Percentiles rank a stretch among this genome's conserved stretches.
These are phyloP conservation scores for Drosophila parthenogenetica DNA, from an alignment of 2,888 invertebrate genomes.

Conservation along the genomic window DNA sequence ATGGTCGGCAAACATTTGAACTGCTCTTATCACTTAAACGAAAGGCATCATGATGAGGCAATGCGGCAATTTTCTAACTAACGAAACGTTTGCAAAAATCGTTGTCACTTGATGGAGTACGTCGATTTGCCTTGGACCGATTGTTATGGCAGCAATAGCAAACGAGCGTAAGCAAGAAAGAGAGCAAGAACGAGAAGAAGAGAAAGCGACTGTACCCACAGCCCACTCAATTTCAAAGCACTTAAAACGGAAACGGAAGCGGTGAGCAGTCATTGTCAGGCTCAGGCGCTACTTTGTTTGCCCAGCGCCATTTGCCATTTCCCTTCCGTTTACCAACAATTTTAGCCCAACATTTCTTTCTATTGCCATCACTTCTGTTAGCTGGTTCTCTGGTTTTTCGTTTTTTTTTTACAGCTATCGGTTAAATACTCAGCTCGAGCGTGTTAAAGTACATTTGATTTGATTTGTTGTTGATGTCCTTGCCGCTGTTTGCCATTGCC, in stretches of 20 bases:
- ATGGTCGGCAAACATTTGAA: constrained; percentile 72
- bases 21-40: constrained; percentile 67
- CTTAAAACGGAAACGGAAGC: constrained; percentile 76
- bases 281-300: constrained; percentile 68
- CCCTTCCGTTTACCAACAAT: constrained; percentile 33
- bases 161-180: constrained; percentile 1
- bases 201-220: constrained; percentile 1
- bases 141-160: constrained; percentile 27
- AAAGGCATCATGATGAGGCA: constrained; percentile 39
- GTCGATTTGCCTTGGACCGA: constrained; percentile 45
- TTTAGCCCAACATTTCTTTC: constrained; percentile 27
- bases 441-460: constrained; percentile 80
- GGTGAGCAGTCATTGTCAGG: constrained; percentile 74
- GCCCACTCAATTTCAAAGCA: constrained; percentile 58
- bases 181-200: neutral
- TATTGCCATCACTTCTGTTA: constrained; percentile 35
- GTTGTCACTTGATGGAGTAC: constrained; percentile 64
- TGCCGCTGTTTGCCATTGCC: constrained; percentile 23
- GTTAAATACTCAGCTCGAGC: constrained; percentile 73
- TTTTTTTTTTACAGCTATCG: constrained; percentile 48
- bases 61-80: constrained; percentile 54
- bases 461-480: constrained; percentile 74
- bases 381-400: constrained; percentile 19
- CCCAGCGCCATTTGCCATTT: constrained; percentile 54
- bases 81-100: constrained; percentile 19